These are phyloP conservation scores for Synergus laeviventris DNA, from an alignment of 2,888 invertebrate species.

Conservation along the genomic window DNA sequence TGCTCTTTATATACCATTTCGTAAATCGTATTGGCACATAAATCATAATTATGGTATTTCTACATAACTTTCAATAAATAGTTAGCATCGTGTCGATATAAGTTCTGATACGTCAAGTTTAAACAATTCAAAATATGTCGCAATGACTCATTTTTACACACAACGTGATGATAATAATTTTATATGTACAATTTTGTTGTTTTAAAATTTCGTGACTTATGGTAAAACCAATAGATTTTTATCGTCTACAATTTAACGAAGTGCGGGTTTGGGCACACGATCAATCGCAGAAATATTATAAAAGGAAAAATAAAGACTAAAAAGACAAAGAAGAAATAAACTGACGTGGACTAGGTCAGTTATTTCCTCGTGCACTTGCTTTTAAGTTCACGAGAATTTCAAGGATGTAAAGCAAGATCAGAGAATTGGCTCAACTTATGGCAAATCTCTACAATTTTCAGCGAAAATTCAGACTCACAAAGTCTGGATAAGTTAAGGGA, in stretches of 20 bases:
- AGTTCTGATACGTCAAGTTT: too few relatives aligned
- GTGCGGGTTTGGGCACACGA: not conserved
- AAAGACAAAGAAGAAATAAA: not conserved
- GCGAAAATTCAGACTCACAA: not conserved
- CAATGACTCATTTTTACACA: too few relatives aligned
- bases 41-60: not conserved
- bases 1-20: not conserved
- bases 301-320: not conserved
- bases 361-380: not conserved
- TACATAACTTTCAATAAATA: slow-evolving; percentile 21
- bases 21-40: slow-evolving; percentile 2
- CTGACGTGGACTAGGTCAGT: not conserved
- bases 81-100: not conserved
- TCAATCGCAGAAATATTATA: not conserved
- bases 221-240: not conserved
- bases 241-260: not conserved
- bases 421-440: not conserved
- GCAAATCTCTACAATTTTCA: not conserved
- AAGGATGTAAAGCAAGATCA: not conserved
- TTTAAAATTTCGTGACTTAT: not conserved
- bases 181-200: too few relatives aligned
- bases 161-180: too few relatives aligned
- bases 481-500: not conserved
- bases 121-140: too few relatives aligned
- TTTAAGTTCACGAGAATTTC: not conserved